These are phyloP conservation scores for Temnothorax ravouxi DNA, from an alignment of 2,888 invertebrate species.

Conservation along the genomic window DNA sequence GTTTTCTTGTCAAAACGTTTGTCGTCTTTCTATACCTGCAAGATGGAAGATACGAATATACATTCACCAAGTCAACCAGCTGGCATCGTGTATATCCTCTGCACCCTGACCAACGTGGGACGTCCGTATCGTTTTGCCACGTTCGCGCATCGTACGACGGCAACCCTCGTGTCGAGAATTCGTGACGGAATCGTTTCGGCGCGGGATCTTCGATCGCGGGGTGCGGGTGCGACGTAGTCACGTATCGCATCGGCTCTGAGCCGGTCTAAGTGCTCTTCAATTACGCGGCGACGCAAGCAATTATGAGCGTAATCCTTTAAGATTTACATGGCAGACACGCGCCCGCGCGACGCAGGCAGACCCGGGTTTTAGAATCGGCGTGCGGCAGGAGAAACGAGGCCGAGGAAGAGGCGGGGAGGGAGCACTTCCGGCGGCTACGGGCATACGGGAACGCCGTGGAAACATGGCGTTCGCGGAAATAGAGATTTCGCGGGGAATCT, in stretches of 20 bases:
- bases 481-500: conserved; percentile 81
- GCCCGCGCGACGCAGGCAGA: conserved; percentile 25
- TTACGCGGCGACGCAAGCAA: conserved; percentile 79
- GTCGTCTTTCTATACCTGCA: background rate
- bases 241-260: conserved; percentile 55
- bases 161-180: background rate
- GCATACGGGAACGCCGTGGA: conserved; percentile 64
- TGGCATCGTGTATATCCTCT: background rate
- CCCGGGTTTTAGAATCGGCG: conserved; percentile 38
- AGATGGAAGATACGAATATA: background rate
- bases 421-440: conserved; percentile 53
- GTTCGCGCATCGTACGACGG: conserved; percentile 3
- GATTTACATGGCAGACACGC: conserved; percentile 75
- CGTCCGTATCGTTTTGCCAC: background rate
- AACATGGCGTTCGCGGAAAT: conserved; percentile 77
- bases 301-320: conserved; percentile 84
- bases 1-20: background rate
- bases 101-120: background rate
- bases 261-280: conserved; percentile 72
- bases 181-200: conserved; percentile 42
- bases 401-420: background rate
- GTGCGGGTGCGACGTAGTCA: conserved; percentile 39
- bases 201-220: conserved; percentile 53
- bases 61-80: background rate
- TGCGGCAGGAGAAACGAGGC: conserved; percentile 26